Conservation (phyloP, 2,113 vertebrate genomes). For the Pogona vitticeps region DNA sequence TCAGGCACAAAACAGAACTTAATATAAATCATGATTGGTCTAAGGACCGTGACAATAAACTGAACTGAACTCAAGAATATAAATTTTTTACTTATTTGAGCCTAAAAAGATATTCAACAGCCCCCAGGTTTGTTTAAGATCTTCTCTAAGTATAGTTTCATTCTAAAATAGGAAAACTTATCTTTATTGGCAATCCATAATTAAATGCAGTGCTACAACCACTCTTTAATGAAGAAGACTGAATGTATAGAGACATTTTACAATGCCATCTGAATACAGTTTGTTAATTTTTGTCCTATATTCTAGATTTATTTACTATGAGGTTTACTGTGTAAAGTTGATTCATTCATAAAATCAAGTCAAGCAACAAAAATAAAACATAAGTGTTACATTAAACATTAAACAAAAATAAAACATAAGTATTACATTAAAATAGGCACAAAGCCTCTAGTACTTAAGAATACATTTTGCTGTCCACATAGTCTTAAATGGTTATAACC, state of each 20-base stretch:
- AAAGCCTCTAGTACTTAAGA: neutral
- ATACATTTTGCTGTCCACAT: neutral
- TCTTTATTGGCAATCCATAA: neutral
- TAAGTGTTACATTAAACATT: neutral
- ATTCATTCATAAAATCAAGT: neutral
- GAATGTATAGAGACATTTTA: neutral
- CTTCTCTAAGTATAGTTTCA: neutral
- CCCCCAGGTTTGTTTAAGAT: neutral
- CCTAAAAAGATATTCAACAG: neutral
- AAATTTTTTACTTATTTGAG: too few relatives aligned
- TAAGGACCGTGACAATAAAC: too few relatives aligned
- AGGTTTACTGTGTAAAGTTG: neutral
- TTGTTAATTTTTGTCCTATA: neutral
- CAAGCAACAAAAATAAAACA: neutral
- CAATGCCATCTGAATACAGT: neutral
- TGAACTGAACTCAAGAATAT: too few relatives aligned
- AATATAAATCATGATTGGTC: too few relatives aligned
- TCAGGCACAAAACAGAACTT: too few relatives aligned
- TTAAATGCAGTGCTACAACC: neutral
- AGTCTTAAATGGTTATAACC: neutral
- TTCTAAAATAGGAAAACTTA: neutral
- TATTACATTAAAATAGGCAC: neutral
- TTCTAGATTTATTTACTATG: neutral
- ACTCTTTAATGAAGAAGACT: neutral
- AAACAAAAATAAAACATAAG: neutral